Evolutionary conservation across 2,113 vertebrate species (phyloP).

Genomic region (Speoplatyrhinus poulsoni): DNA sequence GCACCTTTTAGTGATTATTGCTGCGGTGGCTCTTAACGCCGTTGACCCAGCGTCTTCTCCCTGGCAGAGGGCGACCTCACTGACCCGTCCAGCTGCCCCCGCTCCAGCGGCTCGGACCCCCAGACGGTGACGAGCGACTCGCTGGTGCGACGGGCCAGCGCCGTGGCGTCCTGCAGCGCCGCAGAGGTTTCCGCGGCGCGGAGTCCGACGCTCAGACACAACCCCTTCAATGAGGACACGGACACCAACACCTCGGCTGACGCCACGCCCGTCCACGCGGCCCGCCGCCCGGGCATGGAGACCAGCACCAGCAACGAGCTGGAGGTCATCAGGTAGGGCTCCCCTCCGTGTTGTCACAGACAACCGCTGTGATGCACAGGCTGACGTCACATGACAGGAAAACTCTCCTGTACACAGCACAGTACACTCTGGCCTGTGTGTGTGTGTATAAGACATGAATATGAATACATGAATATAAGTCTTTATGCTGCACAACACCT

Average conservation of each 20-base stretch:
- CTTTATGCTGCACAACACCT: no score
- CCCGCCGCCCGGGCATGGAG: slow-evolving; percentile 66
- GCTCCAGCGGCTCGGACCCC: slow-evolving; percentile 81
- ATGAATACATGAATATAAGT: no score
- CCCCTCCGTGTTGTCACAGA: background rate
- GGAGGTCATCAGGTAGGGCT: slow-evolving; percentile 90
- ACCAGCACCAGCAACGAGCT: slow-evolving; percentile 75
- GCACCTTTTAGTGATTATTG: no score
- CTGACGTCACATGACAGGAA: no score
- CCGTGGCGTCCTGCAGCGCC: slow-evolving; percentile 1
- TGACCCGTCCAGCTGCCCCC: slow-evolving; percentile 86
- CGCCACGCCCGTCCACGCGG: slow-evolving; percentile 83
- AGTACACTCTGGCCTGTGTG: background rate
- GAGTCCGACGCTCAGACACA: slow-evolving; percentile 87
- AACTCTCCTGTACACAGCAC: no score
- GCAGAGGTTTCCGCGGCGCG: slow-evolving; percentile 30
- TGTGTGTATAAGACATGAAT: background rate
- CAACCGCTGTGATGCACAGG: background rate
- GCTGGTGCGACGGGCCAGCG: slow-evolving; percentile 36
- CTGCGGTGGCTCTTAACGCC: background rate
- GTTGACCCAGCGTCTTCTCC: slow-evolving; percentile 13
- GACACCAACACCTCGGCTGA: slow-evolving; percentile 82
- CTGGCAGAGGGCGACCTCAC: slow-evolving; percentile 90
- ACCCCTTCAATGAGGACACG: slow-evolving; percentile 88
- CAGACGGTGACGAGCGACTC: slow-evolving; percentile 75